These are phyloP conservation scores for Stigmatopora nigra DNA, from an alignment of 2,113 vertebrate species.

Conservation along the genomic window DNA sequence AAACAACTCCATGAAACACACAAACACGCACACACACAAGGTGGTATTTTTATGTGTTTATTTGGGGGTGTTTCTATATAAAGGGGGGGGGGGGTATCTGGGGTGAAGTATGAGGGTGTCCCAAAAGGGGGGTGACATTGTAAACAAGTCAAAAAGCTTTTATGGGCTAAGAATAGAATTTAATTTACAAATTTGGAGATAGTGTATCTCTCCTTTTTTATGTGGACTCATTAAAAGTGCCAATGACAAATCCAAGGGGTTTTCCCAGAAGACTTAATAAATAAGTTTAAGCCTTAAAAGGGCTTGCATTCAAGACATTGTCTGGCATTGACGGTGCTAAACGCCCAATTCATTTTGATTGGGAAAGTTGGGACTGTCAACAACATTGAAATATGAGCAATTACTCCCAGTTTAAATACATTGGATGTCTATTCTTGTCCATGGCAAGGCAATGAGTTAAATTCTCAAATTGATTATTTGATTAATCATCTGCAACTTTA, in stretches of 20 bases:
- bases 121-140: constrained; percentile 44
- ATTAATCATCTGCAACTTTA: no score
- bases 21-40: constrained; percentile 35
- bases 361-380: no score
- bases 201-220: constrained; percentile 14
- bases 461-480: no score
- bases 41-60: constrained; percentile 62
- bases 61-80: constrained; percentile 58
- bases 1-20: constrained; percentile 44
- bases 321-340: no score
- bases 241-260: not conserved
- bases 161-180: constrained; percentile 61
- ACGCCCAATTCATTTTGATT: no score
- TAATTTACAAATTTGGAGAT: constrained; percentile 44
- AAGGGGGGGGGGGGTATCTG: constrained; percentile 51
- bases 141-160: constrained; percentile 58
- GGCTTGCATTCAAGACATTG: no score
- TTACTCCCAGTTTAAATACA: no score
- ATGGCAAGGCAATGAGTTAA: no score
- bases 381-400: no score
- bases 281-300: no score
- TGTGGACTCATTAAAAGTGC: constrained; percentile 6
- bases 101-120: constrained; percentile 50
- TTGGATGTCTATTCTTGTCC: no score
- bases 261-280: no score